phyloP scores from a whole-genome alignment of 2,888 invertebrate genomes.

The Diadegma fenestrale region DNA sequence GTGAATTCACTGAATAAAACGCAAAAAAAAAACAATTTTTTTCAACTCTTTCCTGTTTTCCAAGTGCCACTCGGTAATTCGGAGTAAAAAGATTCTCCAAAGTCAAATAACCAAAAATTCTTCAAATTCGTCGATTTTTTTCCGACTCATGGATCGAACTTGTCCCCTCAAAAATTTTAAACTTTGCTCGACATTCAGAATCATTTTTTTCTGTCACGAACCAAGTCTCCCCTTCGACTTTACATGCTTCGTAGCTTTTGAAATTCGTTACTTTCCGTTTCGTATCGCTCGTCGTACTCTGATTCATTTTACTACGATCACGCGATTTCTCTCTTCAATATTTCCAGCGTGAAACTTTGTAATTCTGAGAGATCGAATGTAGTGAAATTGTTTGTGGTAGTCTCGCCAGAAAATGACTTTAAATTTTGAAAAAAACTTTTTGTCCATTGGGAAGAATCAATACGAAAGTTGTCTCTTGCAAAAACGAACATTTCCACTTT shows the following conservation, averaged over 20 bases:
- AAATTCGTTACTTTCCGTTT: not conserved
- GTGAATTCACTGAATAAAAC: not conserved
- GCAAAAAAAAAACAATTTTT: not conserved
- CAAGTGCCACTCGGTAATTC: too few relatives aligned
- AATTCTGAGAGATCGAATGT: constrained; percentile 4
- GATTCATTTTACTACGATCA: constrained; percentile 42
- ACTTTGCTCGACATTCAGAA: too few relatives aligned
- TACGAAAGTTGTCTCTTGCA: not conserved
- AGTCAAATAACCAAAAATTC: constrained; percentile 22
- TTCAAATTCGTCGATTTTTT: constrained; percentile 22
- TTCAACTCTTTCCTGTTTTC: too few relatives aligned
- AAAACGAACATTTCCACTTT: too few relatives aligned
- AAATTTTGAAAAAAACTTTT: too few relatives aligned
- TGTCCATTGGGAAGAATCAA: not conserved
- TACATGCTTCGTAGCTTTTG: not conserved
- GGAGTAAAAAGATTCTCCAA: not conserved
- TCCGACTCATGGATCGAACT: not conserved
- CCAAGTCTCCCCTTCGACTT: not conserved
- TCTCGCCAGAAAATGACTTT: not conserved
- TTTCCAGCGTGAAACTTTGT: constrained; percentile 3
- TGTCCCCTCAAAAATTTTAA: too few relatives aligned
- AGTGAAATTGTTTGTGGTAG: not conserved
- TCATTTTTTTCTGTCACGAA: too few relatives aligned
- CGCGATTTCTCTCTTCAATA: constrained; percentile 42
- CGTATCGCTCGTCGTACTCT: constrained; percentile 13